A percentile compares a stretch with the other conserved stretches of the same genome.
These are phyloP conservation scores for Saimiri boliviensis DNA, from an alignment of 2,113 vertebrate genomes.

Conservation along the genomic window DNA sequence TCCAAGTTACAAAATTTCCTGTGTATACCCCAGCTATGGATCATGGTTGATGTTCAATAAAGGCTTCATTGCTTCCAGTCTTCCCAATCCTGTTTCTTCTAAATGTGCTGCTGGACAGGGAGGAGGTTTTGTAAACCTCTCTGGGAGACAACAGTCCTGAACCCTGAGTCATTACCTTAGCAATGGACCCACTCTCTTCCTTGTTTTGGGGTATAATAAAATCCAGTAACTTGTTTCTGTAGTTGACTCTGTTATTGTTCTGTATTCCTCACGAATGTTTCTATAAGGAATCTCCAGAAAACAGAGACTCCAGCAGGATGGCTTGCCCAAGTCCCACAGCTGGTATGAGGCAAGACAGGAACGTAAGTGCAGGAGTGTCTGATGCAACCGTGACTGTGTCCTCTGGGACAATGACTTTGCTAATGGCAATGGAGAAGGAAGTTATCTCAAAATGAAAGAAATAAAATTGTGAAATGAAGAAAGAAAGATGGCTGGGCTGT, in stretches of 20 bases:
- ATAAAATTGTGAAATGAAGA: background rate
- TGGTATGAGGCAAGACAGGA: background rate
- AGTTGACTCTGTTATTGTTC: background rate
- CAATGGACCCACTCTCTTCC: constrained; percentile 19
- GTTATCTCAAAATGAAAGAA: background rate
- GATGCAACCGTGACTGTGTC: background rate
- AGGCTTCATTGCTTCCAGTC: constrained; percentile 6
- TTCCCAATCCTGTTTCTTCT: background rate
- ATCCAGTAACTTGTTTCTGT: background rate
- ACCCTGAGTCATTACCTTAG: background rate
- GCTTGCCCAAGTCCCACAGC: background rate
- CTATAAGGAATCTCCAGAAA: background rate
- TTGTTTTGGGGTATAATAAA: constrained; percentile 48
- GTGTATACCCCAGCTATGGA: background rate
- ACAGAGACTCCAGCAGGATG: background rate
- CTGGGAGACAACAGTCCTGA: background rate
- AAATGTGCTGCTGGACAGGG: background rate
- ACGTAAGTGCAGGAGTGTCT: background rate
- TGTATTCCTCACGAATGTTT: background rate
- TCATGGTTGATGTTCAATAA: background rate
- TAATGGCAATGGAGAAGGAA: background rate
- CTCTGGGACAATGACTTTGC: background rate
- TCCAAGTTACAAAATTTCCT: background rate
- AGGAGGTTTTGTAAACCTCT: background rate
- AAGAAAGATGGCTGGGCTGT: background rate